These are phyloP conservation scores for Eulemur rubriventer DNA, from an alignment of 2,797 vertebrate species.

Conservation along the genomic window DNA sequence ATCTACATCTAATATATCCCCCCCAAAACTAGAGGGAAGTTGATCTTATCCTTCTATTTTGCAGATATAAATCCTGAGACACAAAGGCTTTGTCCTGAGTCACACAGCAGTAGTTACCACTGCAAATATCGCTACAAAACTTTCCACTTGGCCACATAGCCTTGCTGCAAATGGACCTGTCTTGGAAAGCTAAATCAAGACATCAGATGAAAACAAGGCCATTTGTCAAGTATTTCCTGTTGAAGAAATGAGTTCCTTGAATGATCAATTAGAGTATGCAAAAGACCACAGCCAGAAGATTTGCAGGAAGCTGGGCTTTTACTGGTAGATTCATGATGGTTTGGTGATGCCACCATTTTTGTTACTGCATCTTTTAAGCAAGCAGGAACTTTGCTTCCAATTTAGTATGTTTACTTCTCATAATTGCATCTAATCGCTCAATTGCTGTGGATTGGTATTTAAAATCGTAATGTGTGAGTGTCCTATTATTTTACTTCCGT, in stretches of 20 bases:
- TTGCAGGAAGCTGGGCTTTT: not conserved
- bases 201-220: not conserved
- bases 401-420: not conserved
- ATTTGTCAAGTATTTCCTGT: not conserved
- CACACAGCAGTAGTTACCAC: not conserved
- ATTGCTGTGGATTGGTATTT: not conserved
- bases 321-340: not conserved
- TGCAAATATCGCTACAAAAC: not conserved
- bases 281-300: not conserved
- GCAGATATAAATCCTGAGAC: not conserved
- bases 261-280: not conserved
- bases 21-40: not conserved
- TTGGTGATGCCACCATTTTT: not conserved
- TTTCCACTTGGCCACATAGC: not conserved
- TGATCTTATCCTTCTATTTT: not conserved
- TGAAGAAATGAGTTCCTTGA: not conserved
- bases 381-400: not conserved
- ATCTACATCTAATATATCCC: not conserved
- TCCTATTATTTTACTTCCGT: not conserved
- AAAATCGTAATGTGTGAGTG: not conserved
- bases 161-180: not conserved
- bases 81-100: not conserved
- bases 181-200: not conserved
- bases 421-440: not conserved
- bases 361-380: not conserved